These are phyloP conservation scores for Sarcoramphus papa DNA, from an alignment of 2,797 vertebrate genomes.

Conservation along the genomic window DNA sequence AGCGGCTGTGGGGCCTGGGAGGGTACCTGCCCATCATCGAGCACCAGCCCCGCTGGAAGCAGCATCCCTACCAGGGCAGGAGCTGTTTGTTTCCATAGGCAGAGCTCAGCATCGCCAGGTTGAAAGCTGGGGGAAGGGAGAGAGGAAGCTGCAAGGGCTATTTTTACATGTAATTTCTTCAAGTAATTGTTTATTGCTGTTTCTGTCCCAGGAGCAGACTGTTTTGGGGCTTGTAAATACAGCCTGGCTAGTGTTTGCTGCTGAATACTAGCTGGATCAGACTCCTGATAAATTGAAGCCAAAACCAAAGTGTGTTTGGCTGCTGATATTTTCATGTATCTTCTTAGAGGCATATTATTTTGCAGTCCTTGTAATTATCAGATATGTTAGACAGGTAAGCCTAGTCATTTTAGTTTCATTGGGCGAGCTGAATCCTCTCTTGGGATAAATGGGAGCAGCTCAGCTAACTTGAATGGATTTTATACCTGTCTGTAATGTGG, in stretches of 20 bases:
- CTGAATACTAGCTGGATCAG: neutral
- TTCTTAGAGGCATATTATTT: neutral
- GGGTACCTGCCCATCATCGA: fast-evolving
- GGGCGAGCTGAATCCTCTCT: neutral
- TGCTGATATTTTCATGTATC: neutral
- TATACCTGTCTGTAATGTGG: neutral
- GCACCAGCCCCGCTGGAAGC: neutral
- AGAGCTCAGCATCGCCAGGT: neutral
- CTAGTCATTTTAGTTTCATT: neutral
- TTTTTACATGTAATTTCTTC: neutral
- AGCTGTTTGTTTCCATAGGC: neutral
- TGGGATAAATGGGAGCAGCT: neutral
- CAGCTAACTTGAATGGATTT: neutral
- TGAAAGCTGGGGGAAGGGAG: neutral
- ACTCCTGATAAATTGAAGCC: neutral
- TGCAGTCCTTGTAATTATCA: neutral
- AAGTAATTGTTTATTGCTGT: neutral
- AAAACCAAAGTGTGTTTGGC: neutral
- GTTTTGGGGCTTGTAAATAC: neutral
- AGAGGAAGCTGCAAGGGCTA: neutral
- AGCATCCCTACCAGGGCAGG: neutral
- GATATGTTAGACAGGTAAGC: neutral
- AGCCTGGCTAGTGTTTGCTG: neutral
- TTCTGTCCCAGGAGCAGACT: neutral
- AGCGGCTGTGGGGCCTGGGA: neutral